Base-by-base conservation (phyloP, 2,888 invertebrate genomes). In the Tanytarsus gracilentus region DNA sequence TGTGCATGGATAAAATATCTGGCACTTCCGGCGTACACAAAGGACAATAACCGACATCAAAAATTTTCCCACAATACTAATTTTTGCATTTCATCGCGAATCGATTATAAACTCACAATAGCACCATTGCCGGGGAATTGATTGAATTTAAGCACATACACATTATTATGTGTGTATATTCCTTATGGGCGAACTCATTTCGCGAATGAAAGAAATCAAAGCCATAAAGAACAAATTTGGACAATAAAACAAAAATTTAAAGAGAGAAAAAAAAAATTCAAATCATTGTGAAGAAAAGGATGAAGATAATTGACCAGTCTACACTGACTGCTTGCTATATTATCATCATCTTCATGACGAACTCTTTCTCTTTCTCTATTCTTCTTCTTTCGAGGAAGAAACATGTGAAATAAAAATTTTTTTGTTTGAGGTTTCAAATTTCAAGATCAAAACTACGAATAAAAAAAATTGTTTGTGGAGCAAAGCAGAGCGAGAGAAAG, bases 201-300 rank as follows among this genome's bases (percentile, higher is more conserved):
- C n/a, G 26, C n/a, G 16, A 52, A 53, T 25, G 23, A 52, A 30
- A 30, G 52, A 52, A 52, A 30, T 52, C 52, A 52, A 52, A 53
- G 11, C 56, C 56, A 56, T 56, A 56, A 56, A 56, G 56, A 56
- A 56, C 44, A 5, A 7, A 50, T 26, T 50, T 50, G 50, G 21
- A 36, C 9, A 40, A 25, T 7, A 11, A 40, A 40, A 40, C n/a
- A 40, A 23, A 49, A 52, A 52, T 33, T 52, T 21, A 52, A 30
- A 52, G 9, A 11, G 33, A 33, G 33, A 33, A 33, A 18, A 18
- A 11, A 6, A 44, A 44, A 30, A 44, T 44, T 44, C 44, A 44
- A 44, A 44, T 44, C 23, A 44, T 36, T 36, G 16, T 44, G 16
- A 44, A 23, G 44, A 44, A 21, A 44, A 44, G 23, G 44, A 18